Conservation (phyloP, 2,888 invertebrate genomes). For the Chelonus formosanus region DNA sequence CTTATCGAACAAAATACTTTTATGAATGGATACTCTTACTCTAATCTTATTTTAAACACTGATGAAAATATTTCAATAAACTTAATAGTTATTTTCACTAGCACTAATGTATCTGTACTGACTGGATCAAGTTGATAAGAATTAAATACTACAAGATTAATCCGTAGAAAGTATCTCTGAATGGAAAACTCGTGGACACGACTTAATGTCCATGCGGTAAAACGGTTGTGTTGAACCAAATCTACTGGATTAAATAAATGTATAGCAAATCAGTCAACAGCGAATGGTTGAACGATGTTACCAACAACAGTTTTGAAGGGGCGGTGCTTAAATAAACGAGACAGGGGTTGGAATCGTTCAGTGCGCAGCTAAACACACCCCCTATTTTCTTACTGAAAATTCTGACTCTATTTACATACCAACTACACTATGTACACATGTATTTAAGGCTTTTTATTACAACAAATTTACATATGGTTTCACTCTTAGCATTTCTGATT, state of each 20-base stretch:
- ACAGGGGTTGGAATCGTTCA: constrained; percentile 14
- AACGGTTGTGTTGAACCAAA: constrained; percentile 5
- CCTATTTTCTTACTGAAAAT: not conserved
- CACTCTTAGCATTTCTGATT: not conserved
- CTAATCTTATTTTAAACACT: too few relatives aligned
- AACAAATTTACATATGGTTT: not conserved
- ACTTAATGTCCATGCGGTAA: constrained; percentile 13
- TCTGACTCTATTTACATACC: not conserved
- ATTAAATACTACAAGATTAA: constrained; percentile 1
- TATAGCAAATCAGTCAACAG: constrained; percentile 8
- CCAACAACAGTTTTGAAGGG: constrained; percentile 13
- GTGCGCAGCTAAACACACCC: constrained; percentile 16
- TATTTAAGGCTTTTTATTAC: too few relatives aligned
- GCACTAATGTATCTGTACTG: too few relatives aligned
- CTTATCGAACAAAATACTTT: too few relatives aligned
- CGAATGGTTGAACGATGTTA: constrained; percentile 25
- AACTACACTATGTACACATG: too few relatives aligned
- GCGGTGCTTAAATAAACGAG: constrained; percentile 16
- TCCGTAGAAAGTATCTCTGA: constrained; percentile 2
- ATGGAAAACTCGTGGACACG: constrained; percentile 14
- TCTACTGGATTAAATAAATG: constrained; percentile 15
- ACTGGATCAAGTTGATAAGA: not conserved
- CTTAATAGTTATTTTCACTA: too few relatives aligned
- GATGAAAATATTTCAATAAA: too few relatives aligned
- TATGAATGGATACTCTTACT: too few relatives aligned